Conservation (phyloP, 2,888 invertebrate species). For the Yponomeuta sedellus region DNA sequence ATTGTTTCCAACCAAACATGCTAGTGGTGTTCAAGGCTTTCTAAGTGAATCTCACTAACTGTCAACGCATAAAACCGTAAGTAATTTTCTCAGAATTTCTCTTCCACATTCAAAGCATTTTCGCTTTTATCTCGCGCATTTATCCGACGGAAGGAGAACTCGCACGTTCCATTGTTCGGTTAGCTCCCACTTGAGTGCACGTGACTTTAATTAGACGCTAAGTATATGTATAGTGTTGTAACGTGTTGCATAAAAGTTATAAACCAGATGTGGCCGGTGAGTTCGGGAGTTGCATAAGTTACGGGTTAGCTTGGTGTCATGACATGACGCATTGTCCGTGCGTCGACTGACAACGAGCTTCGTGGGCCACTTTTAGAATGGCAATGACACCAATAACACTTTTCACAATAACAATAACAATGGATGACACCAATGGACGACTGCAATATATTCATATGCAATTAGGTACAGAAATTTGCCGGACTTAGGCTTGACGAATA, state of each 20-base stretch:
- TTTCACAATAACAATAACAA: slow-evolving; percentile 62
- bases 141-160: not conserved
- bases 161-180: not conserved
- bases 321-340: slow-evolving; percentile 49
- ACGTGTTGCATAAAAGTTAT: slow-evolving; percentile 16
- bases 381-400: slow-evolving; percentile 64
- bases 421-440: slow-evolving; percentile 35
- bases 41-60: not conserved
- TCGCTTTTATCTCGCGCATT: not conserved
- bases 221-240: slow-evolving; percentile 7
- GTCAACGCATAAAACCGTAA: slow-evolving; percentile 5
- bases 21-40: not conserved
- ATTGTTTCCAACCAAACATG: not conserved
- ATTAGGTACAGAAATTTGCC: not conserved
- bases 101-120: slow-evolving; percentile 8
- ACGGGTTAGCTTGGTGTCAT: slow-evolving; percentile 40
- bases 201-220: not conserved
- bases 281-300: slow-evolving; percentile 54
- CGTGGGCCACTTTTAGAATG: slow-evolving; percentile 52
- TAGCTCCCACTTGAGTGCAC: not conserved
- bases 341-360: slow-evolving; percentile 43
- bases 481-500: not conserved
- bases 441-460: not conserved
- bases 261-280: slow-evolving; percentile 7
- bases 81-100: slow-evolving; percentile 13